Base-by-base conservation (phyloP, 2,888 invertebrate genomes). In the Alcis repandata region DNA sequence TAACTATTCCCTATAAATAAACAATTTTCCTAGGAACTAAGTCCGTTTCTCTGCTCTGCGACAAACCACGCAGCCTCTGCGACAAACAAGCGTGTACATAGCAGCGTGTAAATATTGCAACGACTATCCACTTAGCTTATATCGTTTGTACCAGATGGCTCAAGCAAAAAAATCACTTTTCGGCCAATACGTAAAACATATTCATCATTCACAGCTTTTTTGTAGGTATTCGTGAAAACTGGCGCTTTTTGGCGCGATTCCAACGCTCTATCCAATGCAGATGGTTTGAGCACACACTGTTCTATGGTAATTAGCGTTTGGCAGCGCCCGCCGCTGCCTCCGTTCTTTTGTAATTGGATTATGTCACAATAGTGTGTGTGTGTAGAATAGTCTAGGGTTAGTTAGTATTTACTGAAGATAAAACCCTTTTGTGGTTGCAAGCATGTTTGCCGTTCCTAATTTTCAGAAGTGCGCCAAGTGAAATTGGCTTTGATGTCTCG, bases 201-300 rank as follows among this genome's bases (percentile, higher is more conserved):
- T 27, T 22, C 22, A 62, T 43, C 33, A 32, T 56, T 17, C 46
- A 6, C 49, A 19, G 27, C 32, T 49, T 56, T 56, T 62, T 10
- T 13, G 33, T 52, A 52, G 13, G 46, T 8, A 52, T 48, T 63
- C 38, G 20, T 33, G 15, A 63, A 66, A 62, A 32, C 40, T 36
- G n/a, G 40, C 38, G 32, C 20, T 46, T 38, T 62, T 77, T 85
- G 85, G 85, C 85, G 40, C 58, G 45, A 38, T 54, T 78, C 85
- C 85, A 85, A 80, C 59, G 72, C 79, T 75, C 46, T 9, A 36
- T 36, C 79, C 77, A 83, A 74, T 84, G 85, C 83, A 80, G 83
- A 82, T 80, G 78, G 73, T 27, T 63, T 32, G 52, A 45, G 38
- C 33, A 56, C 52, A 41, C 63, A 64, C 52, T 45, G 60, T 53